phyloP scores from a whole-genome alignment of 2,888 invertebrate genomes.

The Drosophila antonietae region DNA sequence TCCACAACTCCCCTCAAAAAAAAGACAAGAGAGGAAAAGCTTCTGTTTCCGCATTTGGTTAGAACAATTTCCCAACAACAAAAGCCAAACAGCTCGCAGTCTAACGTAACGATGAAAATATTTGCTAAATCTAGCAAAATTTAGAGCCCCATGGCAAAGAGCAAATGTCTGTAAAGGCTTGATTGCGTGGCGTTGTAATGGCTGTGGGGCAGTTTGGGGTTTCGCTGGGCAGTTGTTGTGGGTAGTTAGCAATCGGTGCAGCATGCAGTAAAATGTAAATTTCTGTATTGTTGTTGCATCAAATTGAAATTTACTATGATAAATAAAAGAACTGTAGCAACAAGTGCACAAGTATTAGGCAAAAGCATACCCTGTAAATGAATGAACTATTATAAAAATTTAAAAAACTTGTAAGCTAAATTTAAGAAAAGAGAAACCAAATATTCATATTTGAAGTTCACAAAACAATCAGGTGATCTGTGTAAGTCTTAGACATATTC shows the following conservation, averaged over 20 bases:
- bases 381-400: no score
- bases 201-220: not conserved
- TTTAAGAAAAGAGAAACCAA: no score
- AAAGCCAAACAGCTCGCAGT: slow-evolving; percentile 35
- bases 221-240: not conserved
- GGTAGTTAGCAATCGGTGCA: slow-evolving; percentile 12
- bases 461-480: not conserved
- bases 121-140: slow-evolving; percentile 57
- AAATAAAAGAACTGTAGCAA: slow-evolving; percentile 15
- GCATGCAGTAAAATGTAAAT: slow-evolving; percentile 47
- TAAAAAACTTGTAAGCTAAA: not conserved
- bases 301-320: slow-evolving; percentile 57
- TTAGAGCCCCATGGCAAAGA: slow-evolving; percentile 21
- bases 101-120: slow-evolving; percentile 53
- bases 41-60: slow-evolving; percentile 57
- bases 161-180: slow-evolving; percentile 17
- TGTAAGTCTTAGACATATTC: no score
- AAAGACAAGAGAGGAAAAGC: slow-evolving; percentile 28
- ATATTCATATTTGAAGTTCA: not conserved
- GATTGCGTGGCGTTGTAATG: not conserved
- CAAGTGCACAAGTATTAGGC: not conserved
- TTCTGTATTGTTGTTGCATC: slow-evolving; percentile 57
- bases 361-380: slow-evolving; percentile 6
- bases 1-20: no score
- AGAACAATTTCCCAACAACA: slow-evolving; percentile 53